Evolutionary conservation across 2,888 invertebrate species (phyloP), one percentile per base, ranked within the genome.

Genomic region (Oasisia sp.): DNA sequence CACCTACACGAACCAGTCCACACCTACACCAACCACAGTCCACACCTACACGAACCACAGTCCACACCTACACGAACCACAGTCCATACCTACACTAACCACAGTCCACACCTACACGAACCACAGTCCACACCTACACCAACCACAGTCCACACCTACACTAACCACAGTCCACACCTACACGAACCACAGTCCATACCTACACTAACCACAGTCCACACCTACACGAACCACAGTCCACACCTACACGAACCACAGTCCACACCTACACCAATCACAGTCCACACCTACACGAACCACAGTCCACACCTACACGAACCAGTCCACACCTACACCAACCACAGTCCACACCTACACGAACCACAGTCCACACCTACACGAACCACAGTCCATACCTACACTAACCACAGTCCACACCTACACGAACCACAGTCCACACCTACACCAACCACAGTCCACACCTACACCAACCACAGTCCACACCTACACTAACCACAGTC

Each of bases 131-230:
- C 38, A 38, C 38, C 38, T 38, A 38, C 38, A n/a, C n/a, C n/a
- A 2, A 38, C 38, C 45, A 93, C 93, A 7, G 92, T 93, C 94
- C 94, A 94, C 14, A 94, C 94, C 93, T 94, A 38, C 38, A n/a
- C n/a, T n/a, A 58, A 92, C 50, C 50, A 50, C 12, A 50, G 14
- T 50, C 50, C 8, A 7, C 14, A 50, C 50, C 50, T 11, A 50
- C 50, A 50, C 50, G 9, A 58, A 91, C 44, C 56, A 74, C 74
- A 74, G 27, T 27, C n/a, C 27, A 27, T 27, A 74, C 27, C n/a
- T 19, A 74, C 4, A 74, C n/a, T n/a, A n/a, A 74, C n/a, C 1
- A 27, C 74, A 74, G n/a, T 74, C 50, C 50, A 50, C 50, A 5
- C 50, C 50, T 50, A 50, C 50, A 45, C n/a, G n/a, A 38, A 50